These are phyloP conservation scores for Periophthalmodon schlosseri DNA, from an alignment of 2,113 vertebrate genomes.

Conservation along the genomic window DNA sequence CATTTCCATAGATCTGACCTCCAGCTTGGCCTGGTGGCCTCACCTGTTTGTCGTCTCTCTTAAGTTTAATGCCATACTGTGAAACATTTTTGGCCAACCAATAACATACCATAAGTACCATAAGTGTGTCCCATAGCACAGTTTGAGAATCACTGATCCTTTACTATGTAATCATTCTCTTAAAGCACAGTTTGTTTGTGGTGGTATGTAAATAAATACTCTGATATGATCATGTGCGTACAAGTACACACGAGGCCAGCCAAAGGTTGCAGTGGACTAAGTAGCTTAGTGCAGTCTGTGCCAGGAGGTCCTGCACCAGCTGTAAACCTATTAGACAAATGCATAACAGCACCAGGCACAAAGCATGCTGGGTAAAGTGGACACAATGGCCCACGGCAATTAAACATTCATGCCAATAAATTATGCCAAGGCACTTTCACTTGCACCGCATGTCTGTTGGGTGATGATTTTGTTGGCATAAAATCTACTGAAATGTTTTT, in stretches of 20 bases:
- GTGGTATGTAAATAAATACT: constrained; percentile 13
- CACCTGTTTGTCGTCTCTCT: background rate
- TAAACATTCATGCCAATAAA: constrained; percentile 1
- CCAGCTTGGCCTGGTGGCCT: too few relatives aligned
- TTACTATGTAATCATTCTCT: background rate
- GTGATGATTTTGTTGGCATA: background rate
- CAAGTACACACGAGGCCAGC: constrained; percentile 8
- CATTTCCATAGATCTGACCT: too few relatives aligned
- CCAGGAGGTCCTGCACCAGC: constrained; percentile 33
- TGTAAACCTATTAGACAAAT: constrained; percentile 55
- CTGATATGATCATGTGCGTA: background rate
- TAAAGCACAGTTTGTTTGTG: background rate
- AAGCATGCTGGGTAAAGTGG: constrained; percentile 23
- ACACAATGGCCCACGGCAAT: background rate
- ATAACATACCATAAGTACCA: background rate
- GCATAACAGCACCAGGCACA: constrained; percentile 7
- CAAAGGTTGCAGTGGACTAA: constrained; percentile 48
- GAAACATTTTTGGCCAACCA: background rate
- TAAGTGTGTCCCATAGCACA: background rate
- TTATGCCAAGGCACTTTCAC: background rate
- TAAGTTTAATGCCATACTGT: background rate
- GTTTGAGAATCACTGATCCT: background rate
- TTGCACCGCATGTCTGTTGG: background rate
- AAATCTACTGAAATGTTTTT: background rate
- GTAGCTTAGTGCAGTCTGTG: constrained; percentile 44